These are phyloP conservation scores for Bombus waltoni DNA, from an alignment of 1,140 invertebrate species.

Conservation along the genomic window DNA sequence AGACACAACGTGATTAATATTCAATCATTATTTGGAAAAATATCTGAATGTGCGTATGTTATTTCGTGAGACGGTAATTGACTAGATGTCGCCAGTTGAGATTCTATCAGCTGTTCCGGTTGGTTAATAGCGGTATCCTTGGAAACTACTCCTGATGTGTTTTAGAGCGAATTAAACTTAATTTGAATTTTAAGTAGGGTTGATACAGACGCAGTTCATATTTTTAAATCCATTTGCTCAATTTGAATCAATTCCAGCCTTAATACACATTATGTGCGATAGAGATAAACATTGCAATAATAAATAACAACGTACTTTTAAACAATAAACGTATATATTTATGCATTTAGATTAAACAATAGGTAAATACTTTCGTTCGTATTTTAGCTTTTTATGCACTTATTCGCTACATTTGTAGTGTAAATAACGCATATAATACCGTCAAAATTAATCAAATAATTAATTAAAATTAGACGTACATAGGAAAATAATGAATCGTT, in stretches of 20 bases:
- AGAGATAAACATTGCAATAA: neutral
- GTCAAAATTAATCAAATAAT: neutral
- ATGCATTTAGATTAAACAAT: neutral
- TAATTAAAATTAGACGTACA: neutral
- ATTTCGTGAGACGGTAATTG: neutral
- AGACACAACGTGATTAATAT: neutral
- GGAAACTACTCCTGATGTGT: conserved; percentile 31
- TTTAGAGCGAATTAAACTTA: conserved; percentile 26
- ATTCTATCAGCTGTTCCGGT: conserved; percentile 45
- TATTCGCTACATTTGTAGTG: neutral
- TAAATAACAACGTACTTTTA: neutral
- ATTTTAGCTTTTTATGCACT: neutral
- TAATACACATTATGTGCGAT: neutral
- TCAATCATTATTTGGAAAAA: conserved; percentile 27
- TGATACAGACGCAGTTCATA: neutral
- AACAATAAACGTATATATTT: too few species aligned
- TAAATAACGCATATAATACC: neutral
- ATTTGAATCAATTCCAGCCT: neutral
- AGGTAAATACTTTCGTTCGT: neutral
- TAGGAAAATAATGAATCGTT: neutral
- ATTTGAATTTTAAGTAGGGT: neutral
- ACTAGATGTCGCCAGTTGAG: conserved; percentile 51
- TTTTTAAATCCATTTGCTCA: neutral
- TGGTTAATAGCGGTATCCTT: conserved; percentile 45
- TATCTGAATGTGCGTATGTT: neutral